Base-by-base conservation (phyloP, 2,888 invertebrate genomes). In the Buathra laborator region DNA sequence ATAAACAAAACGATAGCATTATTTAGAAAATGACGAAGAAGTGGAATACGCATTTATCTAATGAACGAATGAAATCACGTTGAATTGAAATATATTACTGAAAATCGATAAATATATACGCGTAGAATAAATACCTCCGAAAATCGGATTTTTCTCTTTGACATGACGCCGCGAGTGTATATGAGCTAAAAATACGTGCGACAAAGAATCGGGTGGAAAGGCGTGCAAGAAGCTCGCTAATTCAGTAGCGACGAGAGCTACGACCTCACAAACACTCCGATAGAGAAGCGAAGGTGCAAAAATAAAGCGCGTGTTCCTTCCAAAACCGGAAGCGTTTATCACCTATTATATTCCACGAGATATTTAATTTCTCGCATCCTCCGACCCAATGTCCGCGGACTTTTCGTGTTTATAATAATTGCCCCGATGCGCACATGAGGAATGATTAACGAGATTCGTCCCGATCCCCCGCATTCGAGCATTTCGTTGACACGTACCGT, bases 281-380 rank as follows among this genome's bases (percentile, higher is more conserved):
- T 56, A 24, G 24, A 24, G 24, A 24, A 56, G 10, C 56, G 9
- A 56, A 43, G 43, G 48, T 46, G 53, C 53, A 3, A 43, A 16
- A 7, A 3, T 53, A 16, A 62, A 24, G 24, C 24, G 44, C 66
- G 10, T 24, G 37, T 68, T 43, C 51, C 29, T 37, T 44, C 70
- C 24, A 78, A 53, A 56, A 79, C 78, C 78, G 83, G 71, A 78
- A 79, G 64, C n/a, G 43, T 71, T 79, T 71, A 70, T 24, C 46
- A 14, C 32, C 12, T 46, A 46, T 46, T 9, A 70, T 77, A 56
- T 29, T 43, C 68, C 19, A 32, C 44, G 53, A 43, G 43, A 32
- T 44, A 56, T 12, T 70, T 70, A 46, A 59, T 62, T 78, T 78
- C 59, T 59, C 59, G 2, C 29, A 48, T 48, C 44, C 56, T 56